These are phyloP conservation scores for Morus bassanus DNA, from an alignment of 2,797 vertebrate genomes.

Conservation along the genomic window DNA sequence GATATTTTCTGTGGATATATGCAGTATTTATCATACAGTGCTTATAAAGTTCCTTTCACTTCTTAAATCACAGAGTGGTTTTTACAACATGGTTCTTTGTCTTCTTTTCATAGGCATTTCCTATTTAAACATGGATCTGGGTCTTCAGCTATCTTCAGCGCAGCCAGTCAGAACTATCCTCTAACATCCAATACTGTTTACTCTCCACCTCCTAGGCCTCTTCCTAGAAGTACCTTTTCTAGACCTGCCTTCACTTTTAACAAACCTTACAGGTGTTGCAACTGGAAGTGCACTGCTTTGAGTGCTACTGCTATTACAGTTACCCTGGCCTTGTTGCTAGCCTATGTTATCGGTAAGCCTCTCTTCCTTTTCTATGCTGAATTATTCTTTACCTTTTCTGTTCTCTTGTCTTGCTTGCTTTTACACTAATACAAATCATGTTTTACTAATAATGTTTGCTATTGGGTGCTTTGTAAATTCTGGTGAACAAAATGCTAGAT, in stretches of 20 bases:
- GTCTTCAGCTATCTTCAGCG: conserved; percentile 92
- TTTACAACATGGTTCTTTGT: conserved; percentile 55
- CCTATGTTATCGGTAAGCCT: conserved; percentile 93
- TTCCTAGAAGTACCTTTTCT: conserved; percentile 92
- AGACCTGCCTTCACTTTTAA: conserved; percentile 94
- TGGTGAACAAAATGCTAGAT: not conserved
- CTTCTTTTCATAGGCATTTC: conserved; percentile 85
- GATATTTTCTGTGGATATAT: not conserved
- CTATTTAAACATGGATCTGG: conserved; percentile 96
- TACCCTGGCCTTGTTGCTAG: conserved; percentile 88
- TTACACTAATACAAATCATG: not conserved
- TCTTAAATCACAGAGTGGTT: not conserved
- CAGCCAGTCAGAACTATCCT: conserved; percentile 93
- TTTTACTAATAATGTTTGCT: not conserved
- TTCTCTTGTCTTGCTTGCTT: not conserved
- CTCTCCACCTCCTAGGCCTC: conserved; percentile 91
- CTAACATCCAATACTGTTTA: conserved; percentile 95
- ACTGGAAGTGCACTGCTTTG: conserved; percentile 95
- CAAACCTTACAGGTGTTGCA: conserved; percentile 96
- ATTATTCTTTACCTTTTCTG: not conserved
- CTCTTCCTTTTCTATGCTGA: not conserved
- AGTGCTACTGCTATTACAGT: conserved; percentile 91
- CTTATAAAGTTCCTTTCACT: not conserved
- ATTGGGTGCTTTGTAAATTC: not conserved
- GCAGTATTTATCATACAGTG: not conserved